phyloP scores from a whole-genome alignment of 2,113 vertebrate species.

The Tricholaema leucomelas region DNA sequence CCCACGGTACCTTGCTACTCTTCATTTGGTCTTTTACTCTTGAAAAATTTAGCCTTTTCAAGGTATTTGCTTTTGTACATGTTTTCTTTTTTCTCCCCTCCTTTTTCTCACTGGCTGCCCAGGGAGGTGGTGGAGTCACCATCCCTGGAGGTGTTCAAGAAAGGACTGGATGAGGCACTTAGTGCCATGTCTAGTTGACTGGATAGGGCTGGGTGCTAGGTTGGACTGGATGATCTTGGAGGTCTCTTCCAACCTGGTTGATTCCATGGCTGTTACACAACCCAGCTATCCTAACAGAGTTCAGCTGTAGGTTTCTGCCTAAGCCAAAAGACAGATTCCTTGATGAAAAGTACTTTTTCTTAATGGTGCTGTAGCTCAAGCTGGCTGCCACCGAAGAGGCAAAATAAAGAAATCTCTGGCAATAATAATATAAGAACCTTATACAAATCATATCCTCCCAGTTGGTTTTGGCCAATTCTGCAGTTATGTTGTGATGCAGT shows the following conservation, averaged over 20 bases:
- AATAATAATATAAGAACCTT: not conserved
- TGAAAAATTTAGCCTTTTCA: accelerated
- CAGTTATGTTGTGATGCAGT: not conserved
- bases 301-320: accelerated
- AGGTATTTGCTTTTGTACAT: not conserved
- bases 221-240: too few relatives aligned
- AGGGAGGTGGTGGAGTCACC: too few relatives aligned
- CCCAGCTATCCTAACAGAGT: too few relatives aligned
- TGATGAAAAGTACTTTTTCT: not conserved
- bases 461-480: not conserved
- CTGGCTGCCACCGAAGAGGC: not conserved
- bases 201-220: too few relatives aligned
- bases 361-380: not conserved
- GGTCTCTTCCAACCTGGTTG: too few relatives aligned
- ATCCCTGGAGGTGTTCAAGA: too few relatives aligned
- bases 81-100: not conserved
- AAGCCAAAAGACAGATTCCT: not conserved
- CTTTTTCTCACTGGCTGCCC: not conserved
- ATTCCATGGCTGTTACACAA: not conserved
- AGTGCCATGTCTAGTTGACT: too few relatives aligned
- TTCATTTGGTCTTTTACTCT: not conserved
- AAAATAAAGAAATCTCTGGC: not conserved
- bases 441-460: not conserved
- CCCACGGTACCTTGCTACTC: accelerated
- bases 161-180: too few relatives aligned